A percentile compares a stretch with the other conserved stretches of the same genome.
phyloP scores from a whole-genome alignment of 1,140 invertebrate species.

The Tetramorium alpestre region DNA sequence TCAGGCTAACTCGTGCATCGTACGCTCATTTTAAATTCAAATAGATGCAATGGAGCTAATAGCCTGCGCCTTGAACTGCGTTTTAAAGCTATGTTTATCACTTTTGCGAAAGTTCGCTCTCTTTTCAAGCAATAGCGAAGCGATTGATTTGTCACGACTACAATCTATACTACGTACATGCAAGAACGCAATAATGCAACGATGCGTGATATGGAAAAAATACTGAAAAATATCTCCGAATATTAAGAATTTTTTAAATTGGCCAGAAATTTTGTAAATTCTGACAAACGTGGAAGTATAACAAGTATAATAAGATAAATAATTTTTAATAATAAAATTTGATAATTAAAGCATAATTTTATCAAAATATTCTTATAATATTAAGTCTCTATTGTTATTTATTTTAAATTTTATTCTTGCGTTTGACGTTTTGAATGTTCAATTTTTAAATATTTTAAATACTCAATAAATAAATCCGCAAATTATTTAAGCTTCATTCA shows the following conservation, averaged over 20 bases:
- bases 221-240: neutral
- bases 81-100: slow-evolving; percentile 5
- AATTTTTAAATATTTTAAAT: neutral
- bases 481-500: neutral
- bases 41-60: slow-evolving; percentile 7
- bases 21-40: slow-evolving; percentile 33
- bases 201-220: neutral
- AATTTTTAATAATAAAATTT: slow-evolving; percentile 24
- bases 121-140: neutral
- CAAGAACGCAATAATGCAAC: neutral
- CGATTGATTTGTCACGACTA: slow-evolving; percentile 39
- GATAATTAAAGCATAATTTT: neutral
- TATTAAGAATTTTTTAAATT: neutral
- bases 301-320: neutral
- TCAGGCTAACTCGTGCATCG: neutral
- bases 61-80: neutral
- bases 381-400: neutral
- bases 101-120: slow-evolving; percentile 3
- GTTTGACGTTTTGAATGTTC: neutral
- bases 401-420: neutral
- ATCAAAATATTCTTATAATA: neutral
- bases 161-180: neutral
- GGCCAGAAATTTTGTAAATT: neutral
- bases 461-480: neutral
- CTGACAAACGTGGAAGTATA: neutral